Evolutionary conservation across 2,113 vertebrate genomes (phyloP).

Genomic region (Tenrec ecaudatus): DNA sequence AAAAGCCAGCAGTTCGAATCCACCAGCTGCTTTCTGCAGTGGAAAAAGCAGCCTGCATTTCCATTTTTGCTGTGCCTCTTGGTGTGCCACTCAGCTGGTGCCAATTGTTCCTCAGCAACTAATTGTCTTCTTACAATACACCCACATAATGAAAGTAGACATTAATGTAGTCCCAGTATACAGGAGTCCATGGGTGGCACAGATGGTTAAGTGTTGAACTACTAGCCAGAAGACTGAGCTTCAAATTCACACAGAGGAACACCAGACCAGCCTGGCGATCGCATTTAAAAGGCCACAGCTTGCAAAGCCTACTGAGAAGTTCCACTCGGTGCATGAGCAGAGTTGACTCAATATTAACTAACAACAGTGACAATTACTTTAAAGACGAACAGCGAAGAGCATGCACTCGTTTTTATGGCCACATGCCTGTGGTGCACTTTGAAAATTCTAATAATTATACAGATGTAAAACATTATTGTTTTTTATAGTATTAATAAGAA

Average conservation of each 20-base stretch:
- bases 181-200: not conserved
- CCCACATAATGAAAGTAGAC: no score
- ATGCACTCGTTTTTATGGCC: not conserved
- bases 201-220: not conserved
- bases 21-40: no score
- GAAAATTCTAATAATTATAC: conserved; percentile 3
- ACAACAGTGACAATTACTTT: not conserved
- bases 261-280: not conserved
- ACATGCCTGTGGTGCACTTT: not conserved
- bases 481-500: not conserved
- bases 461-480: conserved; percentile 13
- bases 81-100: no score
- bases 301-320: not conserved
- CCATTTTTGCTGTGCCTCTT: no score
- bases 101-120: no score
- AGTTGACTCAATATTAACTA: not conserved
- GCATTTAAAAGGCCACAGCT: not conserved
- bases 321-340: no score
- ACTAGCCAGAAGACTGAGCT: not conserved
- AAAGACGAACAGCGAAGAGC: not conserved
- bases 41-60: no score
- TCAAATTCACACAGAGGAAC: not conserved
- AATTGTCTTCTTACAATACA: no score
- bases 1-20: no score
- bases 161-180: not conserved